Conservation (phyloP, 2,113 vertebrate species). For the Leptodactylus fuscus region DNA sequence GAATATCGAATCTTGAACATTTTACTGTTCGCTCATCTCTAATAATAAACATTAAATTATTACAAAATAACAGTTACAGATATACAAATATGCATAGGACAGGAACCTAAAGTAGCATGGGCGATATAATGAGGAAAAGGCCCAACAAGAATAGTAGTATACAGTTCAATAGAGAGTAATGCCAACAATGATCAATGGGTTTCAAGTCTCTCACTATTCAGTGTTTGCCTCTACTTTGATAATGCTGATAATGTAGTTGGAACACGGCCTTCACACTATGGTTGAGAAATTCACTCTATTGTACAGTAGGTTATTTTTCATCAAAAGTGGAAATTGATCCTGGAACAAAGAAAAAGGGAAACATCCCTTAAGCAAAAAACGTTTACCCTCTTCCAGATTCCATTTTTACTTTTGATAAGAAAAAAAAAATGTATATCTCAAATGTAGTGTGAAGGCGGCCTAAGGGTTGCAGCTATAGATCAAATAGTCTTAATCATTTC, state of each 20-base stretch:
- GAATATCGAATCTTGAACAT: too few relatives aligned
- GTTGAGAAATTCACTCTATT: background rate
- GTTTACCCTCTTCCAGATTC: background rate
- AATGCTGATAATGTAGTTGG: too few relatives aligned
- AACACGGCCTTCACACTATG: background rate
- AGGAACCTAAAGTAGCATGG: too few relatives aligned
- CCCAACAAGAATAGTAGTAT: too few relatives aligned
- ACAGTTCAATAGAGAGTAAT: too few relatives aligned
- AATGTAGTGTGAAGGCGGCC: background rate
- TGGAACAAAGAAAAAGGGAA: background rate
- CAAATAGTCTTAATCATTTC: constrained; percentile 1
- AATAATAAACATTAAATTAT: too few relatives aligned
- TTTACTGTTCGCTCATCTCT: too few relatives aligned
- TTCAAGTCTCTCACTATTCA: too few relatives aligned
- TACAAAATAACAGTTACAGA: too few relatives aligned
- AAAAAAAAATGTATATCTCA: background rate
- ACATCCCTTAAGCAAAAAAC: background rate
- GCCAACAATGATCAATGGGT: too few relatives aligned
- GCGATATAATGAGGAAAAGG: too few relatives aligned
- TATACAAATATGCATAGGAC: too few relatives aligned
- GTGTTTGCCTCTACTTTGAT: background rate
- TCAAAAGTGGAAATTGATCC: background rate
- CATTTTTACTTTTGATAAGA: background rate
- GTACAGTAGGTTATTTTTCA: background rate
- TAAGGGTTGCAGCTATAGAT: background rate